Percentiles rank a stretch among this genome's conserved stretches.
Conservation (phyloP, 2,113 vertebrate species). For the Carassius gibelio region DNA sequence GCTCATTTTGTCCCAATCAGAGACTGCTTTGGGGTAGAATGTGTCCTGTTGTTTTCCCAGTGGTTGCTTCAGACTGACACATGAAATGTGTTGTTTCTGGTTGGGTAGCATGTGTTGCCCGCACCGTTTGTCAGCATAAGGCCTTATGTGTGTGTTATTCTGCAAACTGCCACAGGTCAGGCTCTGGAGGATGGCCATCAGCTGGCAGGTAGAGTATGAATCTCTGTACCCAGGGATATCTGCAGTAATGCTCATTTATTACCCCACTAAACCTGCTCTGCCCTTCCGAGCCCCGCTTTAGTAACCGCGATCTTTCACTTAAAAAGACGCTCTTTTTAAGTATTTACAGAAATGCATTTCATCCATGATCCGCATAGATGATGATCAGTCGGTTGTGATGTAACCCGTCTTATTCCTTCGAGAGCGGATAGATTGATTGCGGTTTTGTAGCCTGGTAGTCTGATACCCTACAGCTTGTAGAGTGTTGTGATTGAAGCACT, state of each 20-base stretch:
- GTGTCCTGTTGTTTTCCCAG: background rate
- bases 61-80: background rate
- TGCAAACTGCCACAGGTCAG: slow-evolving; percentile 88
- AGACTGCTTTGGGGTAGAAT: background rate
- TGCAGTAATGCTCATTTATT: slow-evolving; percentile 39
- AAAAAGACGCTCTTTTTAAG: slow-evolving; percentile 72
- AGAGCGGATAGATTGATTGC: background rate
- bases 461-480: slow-evolving; percentile 5
- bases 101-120: slow-evolving; percentile 55
- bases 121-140: slow-evolving; percentile 58
- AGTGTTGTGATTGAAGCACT: slow-evolving; percentile 13
- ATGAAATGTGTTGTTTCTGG: background rate
- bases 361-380: slow-evolving; percentile 50
- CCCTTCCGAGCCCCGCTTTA: slow-evolving; percentile 44
- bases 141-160: slow-evolving; percentile 84
- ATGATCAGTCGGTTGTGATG: slow-evolving; percentile 43
- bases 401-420: background rate
- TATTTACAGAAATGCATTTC: slow-evolving; percentile 52
- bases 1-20: background rate
- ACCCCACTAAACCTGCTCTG: slow-evolving; percentile 52
- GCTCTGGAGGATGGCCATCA: slow-evolving; percentile 88
- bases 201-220: slow-evolving; percentile 89
- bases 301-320: slow-evolving; percentile 57
- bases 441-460: background rate
- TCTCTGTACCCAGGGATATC: slow-evolving; percentile 61